Evolutionary conservation across 2,113 vertebrate species (phyloP).

Genomic region (Elachura formosa): DNA sequence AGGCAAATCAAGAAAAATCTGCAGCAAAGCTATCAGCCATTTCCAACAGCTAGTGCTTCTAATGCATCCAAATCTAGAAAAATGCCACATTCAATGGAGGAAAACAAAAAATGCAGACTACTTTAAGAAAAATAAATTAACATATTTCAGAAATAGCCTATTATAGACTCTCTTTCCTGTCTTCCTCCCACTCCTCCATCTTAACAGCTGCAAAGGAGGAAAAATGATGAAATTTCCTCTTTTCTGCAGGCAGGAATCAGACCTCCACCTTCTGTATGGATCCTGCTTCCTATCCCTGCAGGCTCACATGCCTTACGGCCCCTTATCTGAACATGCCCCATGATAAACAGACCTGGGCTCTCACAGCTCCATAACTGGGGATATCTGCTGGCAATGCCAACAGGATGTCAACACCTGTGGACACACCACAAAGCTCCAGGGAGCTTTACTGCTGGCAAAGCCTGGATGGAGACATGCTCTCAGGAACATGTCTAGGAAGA

Average conservation of each 20-base stretch:
- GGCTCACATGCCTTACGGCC: neutral
- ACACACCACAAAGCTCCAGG: neutral
- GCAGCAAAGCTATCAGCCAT: neutral
- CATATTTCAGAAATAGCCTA: neutral
- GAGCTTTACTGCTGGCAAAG: neutral
- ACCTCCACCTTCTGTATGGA: neutral
- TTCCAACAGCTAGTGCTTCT: neutral
- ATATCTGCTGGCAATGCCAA: neutral
- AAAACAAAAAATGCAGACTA: neutral
- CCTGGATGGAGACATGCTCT: neutral
- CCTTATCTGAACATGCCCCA: fast-evolving
- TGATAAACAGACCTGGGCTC: neutral
- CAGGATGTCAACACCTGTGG: neutral
- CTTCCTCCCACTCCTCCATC: neutral
- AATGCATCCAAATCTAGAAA: neutral
- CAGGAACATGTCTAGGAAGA: neutral
- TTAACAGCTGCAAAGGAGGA: neutral
- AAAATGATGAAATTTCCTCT: neutral
- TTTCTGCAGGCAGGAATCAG: neutral
- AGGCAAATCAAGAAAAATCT: neutral
- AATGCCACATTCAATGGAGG: neutral
- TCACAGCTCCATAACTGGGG: fast-evolving
- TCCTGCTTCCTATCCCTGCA: neutral
- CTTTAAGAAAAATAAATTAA: neutral
- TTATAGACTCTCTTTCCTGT: neutral